Evolutionary conservation across 2,888 invertebrate species (phyloP).

Genomic region (Epiblema foenella): DNA sequence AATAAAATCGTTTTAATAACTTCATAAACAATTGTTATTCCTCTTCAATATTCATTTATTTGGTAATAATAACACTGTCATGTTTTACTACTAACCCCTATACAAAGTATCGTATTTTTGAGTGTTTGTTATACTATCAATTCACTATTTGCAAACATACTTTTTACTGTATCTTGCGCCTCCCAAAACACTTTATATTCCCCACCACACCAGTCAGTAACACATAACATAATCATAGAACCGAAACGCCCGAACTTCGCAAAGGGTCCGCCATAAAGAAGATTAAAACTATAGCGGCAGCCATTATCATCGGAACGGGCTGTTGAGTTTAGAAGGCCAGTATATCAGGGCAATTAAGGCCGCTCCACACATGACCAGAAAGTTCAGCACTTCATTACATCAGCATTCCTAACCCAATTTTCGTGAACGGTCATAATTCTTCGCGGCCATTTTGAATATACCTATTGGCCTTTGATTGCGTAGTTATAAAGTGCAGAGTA

Average conservation of each 20-base stretch:
- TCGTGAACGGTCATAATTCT: constrained; percentile 66
- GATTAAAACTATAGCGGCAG: constrained; percentile 77
- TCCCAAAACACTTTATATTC: constrained; percentile 20
- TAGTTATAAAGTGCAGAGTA: constrained; percentile 55
- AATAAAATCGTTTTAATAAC: too few relatives aligned
- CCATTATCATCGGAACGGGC: constrained; percentile 65
- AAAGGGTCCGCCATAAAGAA: constrained; percentile 78
- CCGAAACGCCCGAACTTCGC: constrained; percentile 60
- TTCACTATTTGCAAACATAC: not conserved
- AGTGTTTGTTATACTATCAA: not conserved
- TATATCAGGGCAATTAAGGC: constrained; percentile 71
- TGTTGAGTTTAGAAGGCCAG: constrained; percentile 62
- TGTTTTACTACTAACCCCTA: too few relatives aligned
- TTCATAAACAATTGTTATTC: too few relatives aligned
- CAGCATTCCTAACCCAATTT: constrained; percentile 69
- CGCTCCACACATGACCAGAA: constrained; percentile 74
- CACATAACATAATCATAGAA: constrained; percentile 55
- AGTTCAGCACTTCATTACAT: constrained; percentile 79
- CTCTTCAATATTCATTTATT: too few relatives aligned
- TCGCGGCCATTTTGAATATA: constrained; percentile 68
- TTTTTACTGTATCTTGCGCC: too few relatives aligned
- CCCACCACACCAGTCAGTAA: constrained; percentile 42
- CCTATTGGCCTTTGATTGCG: constrained; percentile 78
- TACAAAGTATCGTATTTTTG: not conserved
- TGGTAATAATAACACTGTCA: too few relatives aligned